Evolutionary conservation across 37 sponge, comb jelly and placozoan genomes (phyloP).

Genomic region (Bolinopsis microptera): DNA sequence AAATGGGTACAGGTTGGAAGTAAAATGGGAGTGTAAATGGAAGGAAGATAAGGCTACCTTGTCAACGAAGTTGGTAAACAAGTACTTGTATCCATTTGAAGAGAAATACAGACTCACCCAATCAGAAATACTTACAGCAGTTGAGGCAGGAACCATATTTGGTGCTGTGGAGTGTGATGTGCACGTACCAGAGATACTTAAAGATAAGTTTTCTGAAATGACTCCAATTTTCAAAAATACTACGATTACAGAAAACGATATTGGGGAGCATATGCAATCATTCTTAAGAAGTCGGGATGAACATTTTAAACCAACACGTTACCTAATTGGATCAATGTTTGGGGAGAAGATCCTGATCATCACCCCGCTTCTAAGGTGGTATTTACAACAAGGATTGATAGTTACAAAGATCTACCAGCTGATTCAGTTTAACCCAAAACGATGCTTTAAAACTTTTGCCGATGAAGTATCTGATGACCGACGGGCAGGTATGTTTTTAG

Average conservation of each 20-base stretch:
- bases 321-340: constrained; percentile 21
- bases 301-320: background rate
- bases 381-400: background rate
- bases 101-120: background rate
- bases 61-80: background rate
- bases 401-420: background rate
- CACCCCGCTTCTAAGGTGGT: constrained; percentile 2
- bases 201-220: too few relatives aligned
- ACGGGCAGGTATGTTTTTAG: background rate
- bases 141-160: background rate
- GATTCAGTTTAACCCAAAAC: background rate
- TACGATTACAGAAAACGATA: background rate
- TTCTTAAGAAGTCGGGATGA: background rate
- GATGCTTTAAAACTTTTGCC: background rate
- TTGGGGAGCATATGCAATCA: background rate
- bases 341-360: background rate
- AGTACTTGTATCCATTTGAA: background rate
- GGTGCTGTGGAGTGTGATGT: background rate
- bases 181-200: background rate
- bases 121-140: background rate
- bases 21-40: background rate
- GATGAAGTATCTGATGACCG: background rate
- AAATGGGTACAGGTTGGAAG: background rate
- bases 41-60: background rate
- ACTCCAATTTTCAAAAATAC: background rate